phyloP scores from a whole-genome alignment of 2,888 invertebrate species.

The Alentia gelatinosa region DNA sequence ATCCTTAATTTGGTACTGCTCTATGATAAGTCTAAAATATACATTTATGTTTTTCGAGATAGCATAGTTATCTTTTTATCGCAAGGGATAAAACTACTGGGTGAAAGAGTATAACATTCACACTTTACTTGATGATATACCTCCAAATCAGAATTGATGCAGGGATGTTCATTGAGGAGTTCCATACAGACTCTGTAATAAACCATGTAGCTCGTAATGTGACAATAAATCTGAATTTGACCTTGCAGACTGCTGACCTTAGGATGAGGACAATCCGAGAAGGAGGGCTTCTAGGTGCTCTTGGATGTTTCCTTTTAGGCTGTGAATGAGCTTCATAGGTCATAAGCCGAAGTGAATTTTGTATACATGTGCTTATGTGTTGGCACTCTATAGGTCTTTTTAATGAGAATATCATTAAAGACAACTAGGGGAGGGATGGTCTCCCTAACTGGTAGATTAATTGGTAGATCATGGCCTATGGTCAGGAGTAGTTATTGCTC shows the following conservation, averaged over 20 bases:
- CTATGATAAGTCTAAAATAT: too few relatives aligned
- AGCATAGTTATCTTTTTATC: too few relatives aligned
- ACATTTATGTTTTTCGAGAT: too few relatives aligned
- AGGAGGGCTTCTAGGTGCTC: neutral
- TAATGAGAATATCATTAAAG: too few relatives aligned
- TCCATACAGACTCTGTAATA: neutral
- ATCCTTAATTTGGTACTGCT: too few relatives aligned
- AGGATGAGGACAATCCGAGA: neutral
- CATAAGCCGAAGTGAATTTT: too few relatives aligned
- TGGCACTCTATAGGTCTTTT: too few relatives aligned
- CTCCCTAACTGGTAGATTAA: too few relatives aligned
- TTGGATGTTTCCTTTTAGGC: neutral
- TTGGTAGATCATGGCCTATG: too few relatives aligned
- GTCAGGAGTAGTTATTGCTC: neutral
- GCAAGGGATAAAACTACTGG: neutral
- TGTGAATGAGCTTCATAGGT: neutral
- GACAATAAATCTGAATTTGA: neutral
- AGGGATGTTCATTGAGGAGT: neutral
- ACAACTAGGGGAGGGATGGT: too few relatives aligned
- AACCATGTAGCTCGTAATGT: neutral
- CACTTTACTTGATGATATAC: neutral
- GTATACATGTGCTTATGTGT: too few relatives aligned
- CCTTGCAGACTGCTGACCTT: neutral
- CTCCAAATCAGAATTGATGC: neutral
- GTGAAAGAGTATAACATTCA: neutral